phyloP scores from a whole-genome alignment of 2,113 vertebrate species.

The Mus pahari region DNA sequence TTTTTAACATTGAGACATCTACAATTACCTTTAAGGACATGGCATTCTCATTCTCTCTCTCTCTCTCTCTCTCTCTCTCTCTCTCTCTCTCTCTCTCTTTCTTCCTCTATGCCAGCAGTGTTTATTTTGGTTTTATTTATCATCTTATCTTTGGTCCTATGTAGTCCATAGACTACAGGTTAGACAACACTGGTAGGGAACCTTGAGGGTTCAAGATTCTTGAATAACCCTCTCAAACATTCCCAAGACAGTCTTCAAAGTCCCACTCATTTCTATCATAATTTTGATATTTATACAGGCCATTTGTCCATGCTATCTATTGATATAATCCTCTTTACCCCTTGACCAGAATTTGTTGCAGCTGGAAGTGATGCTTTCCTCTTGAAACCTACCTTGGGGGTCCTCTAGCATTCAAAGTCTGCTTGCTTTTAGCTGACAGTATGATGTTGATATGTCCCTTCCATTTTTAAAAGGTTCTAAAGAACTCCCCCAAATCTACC shows the following conservation, averaged over 20 bases:
- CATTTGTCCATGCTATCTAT: background rate
- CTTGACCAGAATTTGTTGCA: background rate
- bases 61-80: rapidly evolving
- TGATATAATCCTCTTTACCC: background rate
- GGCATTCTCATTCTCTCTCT: rapidly evolving
- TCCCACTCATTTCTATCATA: background rate
- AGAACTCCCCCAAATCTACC: background rate
- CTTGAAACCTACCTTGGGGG: background rate
- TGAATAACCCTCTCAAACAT: background rate
- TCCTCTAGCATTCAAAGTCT: conserved; percentile 16
- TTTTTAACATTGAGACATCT: background rate
- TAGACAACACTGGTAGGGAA: background rate
- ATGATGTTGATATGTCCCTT: background rate
- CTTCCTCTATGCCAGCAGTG: too few relatives aligned
- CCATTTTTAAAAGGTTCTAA: background rate
- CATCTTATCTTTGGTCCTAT: background rate
- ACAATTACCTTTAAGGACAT: background rate
- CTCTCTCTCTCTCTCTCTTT: background rate
- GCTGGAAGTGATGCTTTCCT: background rate
- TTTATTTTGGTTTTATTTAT: too few relatives aligned
- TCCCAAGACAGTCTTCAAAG: background rate
- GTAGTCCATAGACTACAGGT: background rate
- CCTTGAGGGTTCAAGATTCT: background rate
- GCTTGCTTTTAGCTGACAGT: background rate
- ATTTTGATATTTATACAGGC: background rate